These are phyloP conservation scores for Megalops atlanticus DNA, from an alignment of 2,113 vertebrate genomes.

Conservation along the genomic window DNA sequence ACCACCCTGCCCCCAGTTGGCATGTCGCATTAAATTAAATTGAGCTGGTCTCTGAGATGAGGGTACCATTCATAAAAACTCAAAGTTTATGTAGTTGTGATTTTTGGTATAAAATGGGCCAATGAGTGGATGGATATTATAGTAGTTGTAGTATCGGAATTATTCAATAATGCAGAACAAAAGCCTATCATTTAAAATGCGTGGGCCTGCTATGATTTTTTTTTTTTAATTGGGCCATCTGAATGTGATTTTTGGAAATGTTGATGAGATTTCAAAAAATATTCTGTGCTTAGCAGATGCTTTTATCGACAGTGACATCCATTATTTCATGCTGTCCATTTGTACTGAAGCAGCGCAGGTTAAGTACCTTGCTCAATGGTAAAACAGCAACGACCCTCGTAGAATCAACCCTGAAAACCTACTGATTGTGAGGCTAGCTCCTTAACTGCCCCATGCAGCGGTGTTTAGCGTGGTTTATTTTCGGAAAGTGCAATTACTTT, in stretches of 20 bases:
- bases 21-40: conserved; percentile 34
- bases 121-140: neutral
- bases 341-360: neutral
- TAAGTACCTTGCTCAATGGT: too few species aligned
- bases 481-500: neutral
- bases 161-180: neutral
- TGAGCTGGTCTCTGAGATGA: neutral
- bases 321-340: neutral
- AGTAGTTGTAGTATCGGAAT: too few species aligned
- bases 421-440: neutral
- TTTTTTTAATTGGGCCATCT: neutral
- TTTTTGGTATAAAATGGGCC: neutral
- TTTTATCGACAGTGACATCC: neutral
- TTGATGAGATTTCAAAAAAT: neutral
- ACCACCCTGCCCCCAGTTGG: conserved; percentile 25
- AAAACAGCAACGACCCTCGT: neutral
- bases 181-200: conserved; percentile 24
- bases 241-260: neutral
- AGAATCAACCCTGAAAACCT: neutral
- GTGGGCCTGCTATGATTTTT: neutral
- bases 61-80: neutral
- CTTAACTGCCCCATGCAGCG: neutral
- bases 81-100: neutral
- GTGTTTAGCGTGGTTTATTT: neutral
- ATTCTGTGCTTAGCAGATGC: neutral